phyloP scores from a whole-genome alignment of 1,140 invertebrate species.

The Drosophila bipectinata region DNA sequence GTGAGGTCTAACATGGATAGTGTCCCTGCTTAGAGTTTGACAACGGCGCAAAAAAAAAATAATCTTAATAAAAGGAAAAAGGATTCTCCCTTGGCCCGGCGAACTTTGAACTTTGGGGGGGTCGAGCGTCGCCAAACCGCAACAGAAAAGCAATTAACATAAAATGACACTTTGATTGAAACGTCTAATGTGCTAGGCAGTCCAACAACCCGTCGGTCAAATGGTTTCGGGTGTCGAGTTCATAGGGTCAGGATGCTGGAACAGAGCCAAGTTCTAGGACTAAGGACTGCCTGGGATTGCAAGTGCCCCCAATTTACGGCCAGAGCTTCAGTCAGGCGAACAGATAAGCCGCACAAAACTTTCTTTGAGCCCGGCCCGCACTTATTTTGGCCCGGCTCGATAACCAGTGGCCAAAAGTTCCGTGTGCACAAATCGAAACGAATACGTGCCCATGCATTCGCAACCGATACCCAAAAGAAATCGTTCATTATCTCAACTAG shows the following conservation, averaged over 20 bases:
- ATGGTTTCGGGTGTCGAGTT: conserved; percentile 2
- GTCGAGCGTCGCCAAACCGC: conserved; percentile 38
- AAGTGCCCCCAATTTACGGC: conserved; percentile 8
- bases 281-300: not conserved
- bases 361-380: conserved; percentile 20
- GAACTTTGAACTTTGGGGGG: conserved; percentile 49
- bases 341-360: conserved; percentile 26
- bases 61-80: conserved; percentile 9
- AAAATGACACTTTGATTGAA: conserved; percentile 57
- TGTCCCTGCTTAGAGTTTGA: conserved; percentile 11
- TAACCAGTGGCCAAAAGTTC: conserved; percentile 23
- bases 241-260: conserved; percentile 4
- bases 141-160: conserved; percentile 57
- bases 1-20: conserved; percentile 50
- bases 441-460: conserved; percentile 40
- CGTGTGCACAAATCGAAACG: conserved; percentile 22
- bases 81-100: conserved; percentile 27
- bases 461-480: conserved; percentile 4
- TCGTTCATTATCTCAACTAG: conserved; percentile 38
- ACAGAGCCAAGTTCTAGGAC: not conserved
- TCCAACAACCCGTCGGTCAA: conserved; percentile 37
- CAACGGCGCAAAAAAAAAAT: conserved; percentile 8
- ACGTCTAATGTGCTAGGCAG: conserved; percentile 51
- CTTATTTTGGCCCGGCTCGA: conserved; percentile 10
- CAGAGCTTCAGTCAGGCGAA: conserved; percentile 25